A percentile compares a stretch with the other conserved stretches of the same genome.
Conservation (phyloP, 2,797 vertebrate genomes). For the Buceros bicornis region DNA sequence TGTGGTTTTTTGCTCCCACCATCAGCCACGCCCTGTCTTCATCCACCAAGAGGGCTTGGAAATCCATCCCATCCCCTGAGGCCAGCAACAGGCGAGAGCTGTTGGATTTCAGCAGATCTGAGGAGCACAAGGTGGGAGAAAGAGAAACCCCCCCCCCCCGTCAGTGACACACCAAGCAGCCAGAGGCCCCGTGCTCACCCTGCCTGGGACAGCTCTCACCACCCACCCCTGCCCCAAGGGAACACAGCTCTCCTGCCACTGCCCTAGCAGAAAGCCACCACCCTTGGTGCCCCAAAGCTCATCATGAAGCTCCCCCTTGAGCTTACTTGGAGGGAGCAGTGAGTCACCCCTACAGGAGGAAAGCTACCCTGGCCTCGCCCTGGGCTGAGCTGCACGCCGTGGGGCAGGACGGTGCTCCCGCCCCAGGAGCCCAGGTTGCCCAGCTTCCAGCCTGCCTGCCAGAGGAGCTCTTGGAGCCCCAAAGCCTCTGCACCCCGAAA, state of each 20-base stretch:
- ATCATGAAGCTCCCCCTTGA: fast-evolving
- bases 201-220: background rate
- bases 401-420: background rate
- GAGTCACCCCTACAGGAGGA: background rate
- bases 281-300: background rate
- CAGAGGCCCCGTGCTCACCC: fast-evolving
- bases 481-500: background rate
- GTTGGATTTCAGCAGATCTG: slow-evolving; percentile 84
- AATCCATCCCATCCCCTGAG: slow-evolving; percentile 74
- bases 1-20: slow-evolving; percentile 86
- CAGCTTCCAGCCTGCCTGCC: background rate
- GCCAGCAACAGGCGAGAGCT: slow-evolving; percentile 79
- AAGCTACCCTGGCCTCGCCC: fast-evolving
- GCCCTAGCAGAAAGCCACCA: background rate
- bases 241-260: background rate
- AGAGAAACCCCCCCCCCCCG: background rate
- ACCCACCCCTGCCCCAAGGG: background rate
- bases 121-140: background rate
- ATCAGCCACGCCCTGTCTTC: slow-evolving; percentile 88
- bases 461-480: background rate
- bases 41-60: slow-evolving; percentile 85
- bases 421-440: background rate
- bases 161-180: background rate
- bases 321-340: background rate
- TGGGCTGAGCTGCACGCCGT: background rate